phyloP scores from a whole-genome alignment of 2,888 invertebrate species.

The Carpatolechia fugitivella region DNA sequence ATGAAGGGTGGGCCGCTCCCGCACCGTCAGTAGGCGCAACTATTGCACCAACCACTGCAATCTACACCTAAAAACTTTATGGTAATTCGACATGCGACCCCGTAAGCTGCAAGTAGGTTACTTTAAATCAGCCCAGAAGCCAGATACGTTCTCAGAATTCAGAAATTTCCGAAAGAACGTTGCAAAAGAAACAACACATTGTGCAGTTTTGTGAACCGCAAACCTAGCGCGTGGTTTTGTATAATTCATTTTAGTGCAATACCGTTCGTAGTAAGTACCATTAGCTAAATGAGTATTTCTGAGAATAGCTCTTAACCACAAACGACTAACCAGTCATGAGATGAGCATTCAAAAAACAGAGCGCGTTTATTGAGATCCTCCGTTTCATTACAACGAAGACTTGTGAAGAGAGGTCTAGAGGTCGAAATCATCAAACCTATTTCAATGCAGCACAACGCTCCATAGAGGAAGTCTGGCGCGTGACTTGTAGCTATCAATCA shows the following conservation, averaged over 20 bases:
- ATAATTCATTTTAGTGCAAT: constrained; percentile 50
- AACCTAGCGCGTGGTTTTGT: constrained; percentile 28
- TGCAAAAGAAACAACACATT: neutral
- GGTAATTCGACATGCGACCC: constrained; percentile 29
- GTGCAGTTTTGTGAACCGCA: constrained; percentile 2
- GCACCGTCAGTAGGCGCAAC: constrained; percentile 26
- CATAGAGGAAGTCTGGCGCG: constrained; percentile 33
- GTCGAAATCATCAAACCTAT: constrained; percentile 42
- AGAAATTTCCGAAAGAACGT: neutral
- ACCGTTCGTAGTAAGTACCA: constrained; percentile 40
- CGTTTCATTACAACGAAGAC: constrained; percentile 30
- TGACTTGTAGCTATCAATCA: constrained; percentile 43
- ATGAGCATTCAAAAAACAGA: constrained; percentile 32
- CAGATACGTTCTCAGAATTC: neutral
- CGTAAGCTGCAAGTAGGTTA: constrained; percentile 26
- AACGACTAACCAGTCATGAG: constrained; percentile 27
- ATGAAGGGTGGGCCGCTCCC: constrained; percentile 41
- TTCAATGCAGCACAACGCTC: constrained; percentile 27
- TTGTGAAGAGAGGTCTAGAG: constrained; percentile 36
- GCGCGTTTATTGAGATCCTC: constrained; percentile 30
- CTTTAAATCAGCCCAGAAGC: neutral
- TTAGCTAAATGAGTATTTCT: constrained; percentile 35
- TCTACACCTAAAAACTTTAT: constrained; percentile 27
- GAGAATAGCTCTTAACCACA: constrained; percentile 36
- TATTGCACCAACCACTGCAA: constrained; percentile 29